Evolutionary conservation across 2,888 invertebrate genomes (phyloP).

Genomic region (Malthinus seriepunctatus): DNA sequence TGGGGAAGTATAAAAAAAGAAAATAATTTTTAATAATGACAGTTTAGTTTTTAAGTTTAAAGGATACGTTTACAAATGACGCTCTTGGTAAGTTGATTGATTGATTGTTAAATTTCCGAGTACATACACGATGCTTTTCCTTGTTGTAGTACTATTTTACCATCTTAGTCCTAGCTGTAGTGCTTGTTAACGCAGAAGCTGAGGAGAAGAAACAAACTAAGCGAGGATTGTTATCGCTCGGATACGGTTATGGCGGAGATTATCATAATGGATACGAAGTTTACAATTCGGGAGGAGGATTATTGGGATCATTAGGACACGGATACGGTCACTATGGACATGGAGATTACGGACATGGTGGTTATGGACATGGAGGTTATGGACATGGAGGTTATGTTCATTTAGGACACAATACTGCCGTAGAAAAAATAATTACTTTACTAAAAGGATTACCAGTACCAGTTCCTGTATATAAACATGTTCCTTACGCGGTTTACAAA

Average conservation of each 20-base stretch:
- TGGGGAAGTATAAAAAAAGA: slow-evolving; percentile 61
- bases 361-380: slow-evolving; percentile 34
- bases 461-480: slow-evolving; percentile 65
- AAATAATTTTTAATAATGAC: slow-evolving; percentile 58
- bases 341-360: slow-evolving; percentile 43
- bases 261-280: slow-evolving; percentile 68
- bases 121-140: slow-evolving; percentile 13
- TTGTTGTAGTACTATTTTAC: slow-evolving; percentile 34
- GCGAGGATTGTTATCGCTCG: slow-evolving; percentile 77
- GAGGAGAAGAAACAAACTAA: slow-evolving; percentile 78
- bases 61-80: slow-evolving; percentile 53
- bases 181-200: slow-evolving; percentile 68
- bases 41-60: slow-evolving; percentile 62
- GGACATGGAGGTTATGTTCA: slow-evolving; percentile 29
- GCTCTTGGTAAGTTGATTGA: slow-evolving; percentile 57
- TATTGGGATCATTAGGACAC: slow-evolving; percentile 56
- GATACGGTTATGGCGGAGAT: slow-evolving; percentile 80
- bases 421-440: slow-evolving; percentile 67
- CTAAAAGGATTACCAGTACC: slow-evolving; percentile 69
- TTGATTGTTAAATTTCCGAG: not conserved
- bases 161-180: slow-evolving; percentile 71
- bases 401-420: slow-evolving; percentile 56
- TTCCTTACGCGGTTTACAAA: slow-evolving; percentile 68
- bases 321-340: slow-evolving; percentile 57
- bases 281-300: too few relatives aligned